Evolutionary conservation across 2,113 vertebrate genomes (phyloP).

Genomic region (Hyaena hyaena): DNA sequence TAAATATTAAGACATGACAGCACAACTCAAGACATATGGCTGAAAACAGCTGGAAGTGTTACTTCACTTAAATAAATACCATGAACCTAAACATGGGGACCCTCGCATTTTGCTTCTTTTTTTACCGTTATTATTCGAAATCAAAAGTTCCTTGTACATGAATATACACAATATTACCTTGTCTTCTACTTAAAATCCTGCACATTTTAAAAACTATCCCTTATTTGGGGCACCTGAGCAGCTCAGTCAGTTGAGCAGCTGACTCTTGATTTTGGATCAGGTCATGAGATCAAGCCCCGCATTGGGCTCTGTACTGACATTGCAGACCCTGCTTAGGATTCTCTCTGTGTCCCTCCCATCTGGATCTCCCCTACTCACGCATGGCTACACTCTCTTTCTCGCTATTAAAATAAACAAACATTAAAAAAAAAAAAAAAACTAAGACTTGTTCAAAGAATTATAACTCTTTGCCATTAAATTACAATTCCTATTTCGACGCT

Average conservation of each 20-base stretch:
- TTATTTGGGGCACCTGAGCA: background rate
- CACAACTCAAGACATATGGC: background rate
- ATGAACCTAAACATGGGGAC: background rate
- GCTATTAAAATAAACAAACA: no score
- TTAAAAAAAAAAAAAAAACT: background rate
- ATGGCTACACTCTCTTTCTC: no score
- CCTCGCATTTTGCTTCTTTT: background rate
- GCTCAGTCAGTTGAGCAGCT: no score
- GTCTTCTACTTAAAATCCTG: slow-evolving; percentile 21
- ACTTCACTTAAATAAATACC: background rate
- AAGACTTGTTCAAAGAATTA: background rate
- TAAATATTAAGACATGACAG: background rate
- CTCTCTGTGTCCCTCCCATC: no score
- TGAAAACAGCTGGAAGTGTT: background rate
- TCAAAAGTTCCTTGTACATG: background rate
- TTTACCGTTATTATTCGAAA: background rate
- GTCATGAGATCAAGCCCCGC: no score
- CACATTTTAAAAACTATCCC: background rate
- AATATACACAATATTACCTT: background rate
- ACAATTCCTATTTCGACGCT: background rate
- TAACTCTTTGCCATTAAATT: background rate
- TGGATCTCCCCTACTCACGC: no score
- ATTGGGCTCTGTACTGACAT: no score
- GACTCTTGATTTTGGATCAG: no score
- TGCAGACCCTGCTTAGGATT: no score